Conservation (phyloP, 2,888 invertebrate species). For the Papilio protenor region DNA sequence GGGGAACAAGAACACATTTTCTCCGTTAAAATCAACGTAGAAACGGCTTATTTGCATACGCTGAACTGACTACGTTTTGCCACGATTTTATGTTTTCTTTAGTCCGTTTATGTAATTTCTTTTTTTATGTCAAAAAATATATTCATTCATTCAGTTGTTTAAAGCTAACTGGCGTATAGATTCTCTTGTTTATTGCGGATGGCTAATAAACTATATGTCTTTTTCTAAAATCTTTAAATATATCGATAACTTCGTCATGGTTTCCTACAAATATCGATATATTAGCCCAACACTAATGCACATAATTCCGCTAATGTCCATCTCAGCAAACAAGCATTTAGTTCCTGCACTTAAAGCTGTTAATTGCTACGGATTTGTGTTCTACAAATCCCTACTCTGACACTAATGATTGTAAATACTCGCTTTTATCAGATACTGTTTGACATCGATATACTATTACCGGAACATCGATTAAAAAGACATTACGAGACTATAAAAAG, state of each 20-base stretch:
- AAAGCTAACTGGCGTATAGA: too few species aligned
- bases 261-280: not conserved
- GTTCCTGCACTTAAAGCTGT: slow-evolving; percentile 30
- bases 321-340: slow-evolving; percentile 27
- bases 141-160: too few species aligned
- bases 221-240: not conserved
- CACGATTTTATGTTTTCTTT: too few species aligned
- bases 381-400: slow-evolving; percentile 27
- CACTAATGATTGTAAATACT: slow-evolving; percentile 30
- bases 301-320: slow-evolving; percentile 28
- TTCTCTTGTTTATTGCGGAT: too few species aligned
- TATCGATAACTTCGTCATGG: not conserved
- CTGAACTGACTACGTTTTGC: too few species aligned
- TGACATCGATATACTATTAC: slow-evolving; percentile 15
- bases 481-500: not conserved
- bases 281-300: not conserved
- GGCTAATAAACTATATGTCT: too few species aligned
- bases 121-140: too few species aligned
- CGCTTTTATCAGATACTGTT: slow-evolving; percentile 24
- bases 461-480: not conserved
- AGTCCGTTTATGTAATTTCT: too few species aligned
- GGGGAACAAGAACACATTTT: too few species aligned
- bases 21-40: too few species aligned
- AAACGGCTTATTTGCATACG: too few species aligned
- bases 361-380: slow-evolving; percentile 31